These are phyloP conservation scores for Rhyacichthys aspro DNA, from an alignment of 2,797 vertebrate genomes.

Conservation along the genomic window DNA sequence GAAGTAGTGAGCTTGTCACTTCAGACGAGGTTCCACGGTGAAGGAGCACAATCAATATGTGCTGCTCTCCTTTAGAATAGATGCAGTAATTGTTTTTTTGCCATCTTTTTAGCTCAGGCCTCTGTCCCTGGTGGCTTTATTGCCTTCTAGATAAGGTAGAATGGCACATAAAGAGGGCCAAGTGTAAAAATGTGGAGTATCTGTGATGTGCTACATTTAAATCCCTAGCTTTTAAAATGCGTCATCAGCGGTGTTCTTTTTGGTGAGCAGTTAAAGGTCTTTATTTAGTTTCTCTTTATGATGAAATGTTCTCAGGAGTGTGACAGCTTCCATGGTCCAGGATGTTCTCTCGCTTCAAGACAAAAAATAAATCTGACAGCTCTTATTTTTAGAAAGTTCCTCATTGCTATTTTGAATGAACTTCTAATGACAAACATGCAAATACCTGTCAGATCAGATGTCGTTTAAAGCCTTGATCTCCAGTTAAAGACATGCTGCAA, in stretches of 20 bases:
- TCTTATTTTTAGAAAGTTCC: conserved; percentile 66
- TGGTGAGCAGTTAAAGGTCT: conserved; percentile 35
- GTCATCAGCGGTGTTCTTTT: conserved; percentile 40
- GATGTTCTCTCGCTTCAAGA: conserved; percentile 39
- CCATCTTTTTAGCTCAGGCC: conserved; percentile 16
- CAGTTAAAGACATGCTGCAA: conserved; percentile 14
- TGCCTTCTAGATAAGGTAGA: conserved; percentile 17
- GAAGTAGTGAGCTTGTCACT: conserved; percentile 42
- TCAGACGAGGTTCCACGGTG: conserved; percentile 35
- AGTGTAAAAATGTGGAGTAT: conserved; percentile 14
- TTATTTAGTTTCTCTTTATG: conserved; percentile 60
- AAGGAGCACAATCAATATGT: conserved; percentile 52
- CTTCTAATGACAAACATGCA: conserved; percentile 41
- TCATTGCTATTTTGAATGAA: conserved; percentile 50
- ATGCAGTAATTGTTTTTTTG: conserved; percentile 44
- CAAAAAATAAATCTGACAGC: conserved; percentile 53
- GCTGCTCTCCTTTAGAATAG: conserved; percentile 44
- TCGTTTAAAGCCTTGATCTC: conserved; percentile 43
- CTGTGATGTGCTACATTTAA: conserved; percentile 27
- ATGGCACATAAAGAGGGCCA: conserved; percentile 5
- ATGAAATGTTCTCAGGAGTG: conserved; percentile 57
- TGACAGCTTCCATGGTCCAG: conserved; percentile 55
- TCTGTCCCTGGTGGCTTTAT: conserved; percentile 16
- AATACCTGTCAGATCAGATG: conserved; percentile 43
- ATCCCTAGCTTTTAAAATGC: conserved; percentile 36